Base-by-base conservation (phyloP, 2,797 vertebrate genomes). In the Steatocranus sp. region DNA sequence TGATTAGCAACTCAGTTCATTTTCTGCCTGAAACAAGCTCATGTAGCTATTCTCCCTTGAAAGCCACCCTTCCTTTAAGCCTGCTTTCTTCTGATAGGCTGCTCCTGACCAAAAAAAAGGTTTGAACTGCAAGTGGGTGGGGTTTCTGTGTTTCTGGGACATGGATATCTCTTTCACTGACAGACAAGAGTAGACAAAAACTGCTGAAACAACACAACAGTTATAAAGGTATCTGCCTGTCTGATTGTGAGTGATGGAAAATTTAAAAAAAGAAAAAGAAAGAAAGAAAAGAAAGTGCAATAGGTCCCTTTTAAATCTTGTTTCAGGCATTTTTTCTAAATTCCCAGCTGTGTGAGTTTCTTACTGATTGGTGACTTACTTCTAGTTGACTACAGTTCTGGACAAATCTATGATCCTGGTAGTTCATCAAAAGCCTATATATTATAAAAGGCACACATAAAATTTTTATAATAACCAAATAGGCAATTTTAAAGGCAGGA, bases 221-320 rank as follows among this genome's bases (percentile, higher is more conserved):
- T 70, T 70, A 7, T 70, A 11, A 46, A 27, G 15, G 25, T 46
- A 0, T 30, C 38, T 27, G 23, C 14, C 23, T 18, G 6, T 30
- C 15, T 70, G 41, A 30, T 25, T 25, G n/a, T 68, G 36, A 66
- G 56, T 25, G 20, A 66, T 17, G 23, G 66, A 70, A 43, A 43
- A 7, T 25, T 11, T 0, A 4, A 34, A 0, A 6, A 56, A 11
- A 0, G 4, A 34, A 34, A 32, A 58, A 18, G 14, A 56, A 58
- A 58, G 6, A 58, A 58, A 1, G 2, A 43, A 41, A 38, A 4
- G 10, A 27, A 11, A 11, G 23, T 2, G 0, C 0, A 46, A 46
- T 17, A 43, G 20, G 0, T 68, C 20, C 12, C 36, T 43, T n/a
- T 70, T 70, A 70, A 18, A 43, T 46, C 66, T 11, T 70, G 63